phyloP scores from a whole-genome alignment of 2,797 vertebrate genomes.

The Eutrigla gurnardus region DNA sequence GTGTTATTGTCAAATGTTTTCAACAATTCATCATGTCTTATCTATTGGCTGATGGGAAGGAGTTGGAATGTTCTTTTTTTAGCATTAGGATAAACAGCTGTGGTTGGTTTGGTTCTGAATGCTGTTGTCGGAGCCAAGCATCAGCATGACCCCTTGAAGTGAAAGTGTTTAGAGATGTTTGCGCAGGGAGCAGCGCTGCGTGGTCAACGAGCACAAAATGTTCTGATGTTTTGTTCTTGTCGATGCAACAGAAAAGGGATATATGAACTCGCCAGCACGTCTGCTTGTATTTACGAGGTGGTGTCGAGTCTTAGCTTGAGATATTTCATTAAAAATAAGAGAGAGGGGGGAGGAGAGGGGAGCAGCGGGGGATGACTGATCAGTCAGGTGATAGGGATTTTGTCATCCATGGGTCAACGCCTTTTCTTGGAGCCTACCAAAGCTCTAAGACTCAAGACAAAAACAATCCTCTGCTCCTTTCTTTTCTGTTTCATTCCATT shows the following conservation, averaged over 20 bases:
- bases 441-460: background rate
- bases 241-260: constrained; percentile 44
- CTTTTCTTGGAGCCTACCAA: constrained; percentile 50
- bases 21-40: background rate
- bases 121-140: background rate
- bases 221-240: constrained; percentile 28
- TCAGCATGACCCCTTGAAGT: constrained; percentile 1
- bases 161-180: constrained; percentile 13
- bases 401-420: constrained; percentile 72
- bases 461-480: constrained; percentile 18
- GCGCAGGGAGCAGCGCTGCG: background rate
- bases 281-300: constrained; percentile 47
- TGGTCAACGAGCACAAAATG: constrained; percentile 29
- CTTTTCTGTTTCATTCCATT: background rate
- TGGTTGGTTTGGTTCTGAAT: background rate
- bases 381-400: constrained; percentile 82
- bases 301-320: constrained; percentile 53
- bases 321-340: constrained; percentile 58
- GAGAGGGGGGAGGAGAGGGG: constrained; percentile 45
- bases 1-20: background rate
- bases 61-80: background rate
- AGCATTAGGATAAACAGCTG: constrained; percentile 8
- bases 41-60: background rate
- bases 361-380: constrained; percentile 60
- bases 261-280: constrained; percentile 26